Percentiles rank a stretch among this genome's conserved stretches.
Evolutionary conservation across 2,113 vertebrate genomes (phyloP).

Genomic region (Ciconia maguari): DNA sequence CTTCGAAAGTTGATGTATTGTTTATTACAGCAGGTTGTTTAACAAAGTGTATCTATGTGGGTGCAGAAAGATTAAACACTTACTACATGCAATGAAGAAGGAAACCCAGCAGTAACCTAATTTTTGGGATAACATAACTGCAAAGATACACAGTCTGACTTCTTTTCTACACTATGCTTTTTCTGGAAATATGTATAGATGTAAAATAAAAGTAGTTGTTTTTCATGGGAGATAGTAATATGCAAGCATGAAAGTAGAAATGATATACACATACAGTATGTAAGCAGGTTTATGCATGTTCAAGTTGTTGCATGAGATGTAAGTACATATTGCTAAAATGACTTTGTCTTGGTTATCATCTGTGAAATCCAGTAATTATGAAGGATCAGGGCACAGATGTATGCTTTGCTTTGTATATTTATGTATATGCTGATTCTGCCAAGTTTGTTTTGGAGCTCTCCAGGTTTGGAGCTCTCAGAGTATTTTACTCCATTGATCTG

Average conservation of each 20-base stretch:
- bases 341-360: not conserved
- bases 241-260: not conserved
- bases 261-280: not conserved
- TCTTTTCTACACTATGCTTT: not conserved
- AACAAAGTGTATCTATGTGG: not conserved
- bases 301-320: not conserved
- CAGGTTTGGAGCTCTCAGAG: not conserved
- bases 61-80: not conserved
- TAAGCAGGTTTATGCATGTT: not conserved
- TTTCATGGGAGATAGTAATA: not conserved
- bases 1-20: not conserved
- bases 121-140: not conserved
- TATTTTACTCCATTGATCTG: not conserved
- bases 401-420: not conserved
- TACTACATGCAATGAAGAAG: not conserved
- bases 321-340: not conserved
- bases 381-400: not conserved
- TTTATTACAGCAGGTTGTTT: not conserved
- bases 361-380: not conserved
- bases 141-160: not conserved
- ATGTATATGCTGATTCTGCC: not conserved
- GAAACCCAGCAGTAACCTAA: not conserved
- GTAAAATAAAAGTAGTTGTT: not conserved
- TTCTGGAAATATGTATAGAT: not conserved
- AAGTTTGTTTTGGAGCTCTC: not conserved